phyloP scores from a whole-genome alignment of 2,888 invertebrate genomes.

The Trissolcus japonicus region DNA sequence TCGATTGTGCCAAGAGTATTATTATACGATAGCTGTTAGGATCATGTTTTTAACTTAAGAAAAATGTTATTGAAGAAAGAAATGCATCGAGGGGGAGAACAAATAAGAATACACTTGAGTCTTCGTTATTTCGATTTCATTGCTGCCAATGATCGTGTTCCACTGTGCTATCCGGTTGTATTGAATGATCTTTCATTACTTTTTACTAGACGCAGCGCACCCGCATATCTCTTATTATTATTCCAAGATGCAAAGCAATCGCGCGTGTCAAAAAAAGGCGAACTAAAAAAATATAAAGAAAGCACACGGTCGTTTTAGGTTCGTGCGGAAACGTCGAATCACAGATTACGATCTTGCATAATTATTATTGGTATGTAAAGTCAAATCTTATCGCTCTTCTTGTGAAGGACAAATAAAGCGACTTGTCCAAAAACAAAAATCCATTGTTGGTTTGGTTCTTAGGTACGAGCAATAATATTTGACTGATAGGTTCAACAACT shows the following conservation, averaged over 20 bases:
- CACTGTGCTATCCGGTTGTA: constrained; percentile 30
- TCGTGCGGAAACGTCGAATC: constrained; percentile 30
- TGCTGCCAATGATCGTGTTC: constrained; percentile 47
- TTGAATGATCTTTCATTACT: constrained; percentile 32
- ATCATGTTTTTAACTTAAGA: constrained; percentile 30
- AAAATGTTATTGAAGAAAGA: constrained; percentile 18
- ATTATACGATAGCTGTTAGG: constrained; percentile 48
- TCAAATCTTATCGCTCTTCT: constrained; percentile 20
- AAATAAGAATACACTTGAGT: constrained; percentile 10
- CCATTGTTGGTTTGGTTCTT: background rate
- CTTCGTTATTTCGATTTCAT: constrained; percentile 36
- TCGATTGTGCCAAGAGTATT: constrained; percentile 54
- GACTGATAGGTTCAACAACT: constrained; percentile 19
- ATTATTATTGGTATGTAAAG: constrained; percentile 23
- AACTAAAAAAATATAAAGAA: constrained; percentile 10
- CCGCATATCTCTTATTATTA: constrained; percentile 32
- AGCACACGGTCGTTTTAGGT: constrained; percentile 26
- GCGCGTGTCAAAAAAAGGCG: constrained; percentile 24
- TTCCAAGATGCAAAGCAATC: constrained; percentile 36
- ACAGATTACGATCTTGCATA: constrained; percentile 24
- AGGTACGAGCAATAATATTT: background rate
- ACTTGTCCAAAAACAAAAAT: background rate
- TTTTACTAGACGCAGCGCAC: constrained; percentile 29
- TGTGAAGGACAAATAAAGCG: background rate
- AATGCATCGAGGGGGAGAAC: constrained; percentile 3